These are phyloP conservation scores for Lonchura striata DNA, from an alignment of 2,113 vertebrate species.

Conservation along the genomic window DNA sequence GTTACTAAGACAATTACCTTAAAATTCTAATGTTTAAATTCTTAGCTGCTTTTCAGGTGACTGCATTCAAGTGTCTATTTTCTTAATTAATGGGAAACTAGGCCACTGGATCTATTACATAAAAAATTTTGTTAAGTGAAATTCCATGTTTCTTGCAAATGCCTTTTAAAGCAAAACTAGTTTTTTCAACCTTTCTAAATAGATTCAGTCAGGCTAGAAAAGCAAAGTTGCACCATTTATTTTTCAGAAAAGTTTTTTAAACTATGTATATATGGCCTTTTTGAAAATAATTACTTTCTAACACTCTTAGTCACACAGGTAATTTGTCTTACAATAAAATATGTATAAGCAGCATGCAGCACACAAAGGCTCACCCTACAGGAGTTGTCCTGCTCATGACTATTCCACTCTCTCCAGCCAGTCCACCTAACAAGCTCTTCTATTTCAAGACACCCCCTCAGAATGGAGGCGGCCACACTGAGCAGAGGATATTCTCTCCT, in stretches of 20 bases:
- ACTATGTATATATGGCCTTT: not conserved
- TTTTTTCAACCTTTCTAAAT: not conserved
- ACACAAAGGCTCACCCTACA: not conserved
- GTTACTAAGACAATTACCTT: not conserved
- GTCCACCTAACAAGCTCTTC: not conserved
- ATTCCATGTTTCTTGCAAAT: conserved; percentile 24
- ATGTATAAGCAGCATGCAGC: not conserved
- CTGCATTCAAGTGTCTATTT: conserved; percentile 9
- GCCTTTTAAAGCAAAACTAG: conserved; percentile 8
- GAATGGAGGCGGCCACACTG: fast-evolving
- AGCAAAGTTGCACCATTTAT: not conserved
- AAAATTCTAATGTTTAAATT: not conserved
- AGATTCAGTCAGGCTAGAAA: not conserved
- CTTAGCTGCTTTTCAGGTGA: conserved; percentile 12
- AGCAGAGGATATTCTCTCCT: not conserved
- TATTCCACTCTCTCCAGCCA: not conserved
- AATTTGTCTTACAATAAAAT: conserved; percentile 22
- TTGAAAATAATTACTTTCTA: conserved; percentile 31
- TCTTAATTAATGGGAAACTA: conserved; percentile 48
- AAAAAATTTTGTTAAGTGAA: conserved; percentile 14
- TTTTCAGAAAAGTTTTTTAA: not conserved
- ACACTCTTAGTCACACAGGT: not conserved
- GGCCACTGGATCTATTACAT: conserved; percentile 40
- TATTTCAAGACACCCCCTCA: not conserved
- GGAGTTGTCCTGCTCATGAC: not conserved